A percentile compares a stretch with the other conserved stretches of the same genome.
These are phyloP conservation scores for Pangasianodon hypophthalmus DNA, from an alignment of 2,113 vertebrate genomes.

Conservation along the genomic window DNA sequence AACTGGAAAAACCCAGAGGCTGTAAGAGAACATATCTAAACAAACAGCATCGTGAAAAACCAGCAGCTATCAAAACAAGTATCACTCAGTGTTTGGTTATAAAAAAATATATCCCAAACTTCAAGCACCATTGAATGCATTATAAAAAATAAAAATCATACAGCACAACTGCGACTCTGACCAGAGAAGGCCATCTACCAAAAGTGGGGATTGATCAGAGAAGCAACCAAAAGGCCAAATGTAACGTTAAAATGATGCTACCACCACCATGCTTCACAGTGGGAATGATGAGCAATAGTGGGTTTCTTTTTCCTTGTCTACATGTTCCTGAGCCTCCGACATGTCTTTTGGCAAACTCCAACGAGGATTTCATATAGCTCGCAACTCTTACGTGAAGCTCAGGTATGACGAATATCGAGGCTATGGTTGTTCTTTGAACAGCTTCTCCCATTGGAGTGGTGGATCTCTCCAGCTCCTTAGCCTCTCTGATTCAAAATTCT, in stretches of 20 bases:
- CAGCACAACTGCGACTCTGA: too few species aligned
- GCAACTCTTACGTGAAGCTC: not conserved
- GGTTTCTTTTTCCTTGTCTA: not conserved
- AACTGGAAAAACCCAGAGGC: not conserved
- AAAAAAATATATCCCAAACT: not conserved
- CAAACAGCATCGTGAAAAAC: not conserved
- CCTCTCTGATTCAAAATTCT: not conserved
- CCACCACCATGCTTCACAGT: not conserved
- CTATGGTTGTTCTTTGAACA: not conserved
- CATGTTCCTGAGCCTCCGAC: not conserved
- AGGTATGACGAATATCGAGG: not conserved
- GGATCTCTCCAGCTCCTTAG: not conserved
- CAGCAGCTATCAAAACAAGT: not conserved
- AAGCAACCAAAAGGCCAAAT: not conserved
- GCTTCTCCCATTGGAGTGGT: not conserved
- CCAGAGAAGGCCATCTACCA: not conserved
- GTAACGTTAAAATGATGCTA: not conserved
- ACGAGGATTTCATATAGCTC: not conserved
- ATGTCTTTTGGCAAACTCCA: not conserved
- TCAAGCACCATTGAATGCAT: not conserved
- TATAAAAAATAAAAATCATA: not conserved
- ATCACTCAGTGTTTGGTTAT: not conserved
- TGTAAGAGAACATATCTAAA: not conserved
- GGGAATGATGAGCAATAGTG: not conserved
- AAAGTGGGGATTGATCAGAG: not conserved